Percentiles rank a stretch among this genome's conserved stretches.
phyloP scores from a whole-genome alignment of 2,888 invertebrate genomes.

The Cheilosia variabilis region DNA sequence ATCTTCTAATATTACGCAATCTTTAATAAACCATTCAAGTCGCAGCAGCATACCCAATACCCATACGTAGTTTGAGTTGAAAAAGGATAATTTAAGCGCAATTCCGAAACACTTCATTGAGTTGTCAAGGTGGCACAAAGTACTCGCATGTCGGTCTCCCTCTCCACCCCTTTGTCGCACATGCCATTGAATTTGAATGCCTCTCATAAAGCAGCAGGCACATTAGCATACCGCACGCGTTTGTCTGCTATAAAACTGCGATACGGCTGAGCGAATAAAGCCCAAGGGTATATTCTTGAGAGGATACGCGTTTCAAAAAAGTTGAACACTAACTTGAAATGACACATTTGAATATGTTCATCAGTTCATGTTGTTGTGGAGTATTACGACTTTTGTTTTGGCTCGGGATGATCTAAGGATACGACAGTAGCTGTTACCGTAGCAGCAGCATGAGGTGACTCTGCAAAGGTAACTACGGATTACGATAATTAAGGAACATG shows the following conservation, averaged over 20 bases:
- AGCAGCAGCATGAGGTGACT: neutral
- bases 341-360: constrained; percentile 29
- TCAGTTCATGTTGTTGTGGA: constrained; percentile 15
- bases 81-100: constrained; percentile 25
- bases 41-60: too few relatives aligned
- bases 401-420: neutral
- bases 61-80: constrained; percentile 2
- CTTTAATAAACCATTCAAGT: constrained; percentile 1
- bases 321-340: constrained; percentile 40
- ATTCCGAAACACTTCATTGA: constrained; percentile 38
- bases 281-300: constrained; percentile 22
- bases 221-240: constrained; percentile 19
- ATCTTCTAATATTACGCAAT: neutral
- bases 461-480: neutral
- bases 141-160: neutral
- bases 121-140: constrained; percentile 23
- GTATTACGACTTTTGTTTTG: constrained; percentile 4
- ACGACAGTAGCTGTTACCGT: too few relatives aligned
- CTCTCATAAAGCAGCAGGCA: constrained; percentile 22
- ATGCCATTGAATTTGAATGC: constrained; percentile 3
- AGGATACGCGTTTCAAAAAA: constrained; percentile 23
- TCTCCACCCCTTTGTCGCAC: constrained; percentile 11
- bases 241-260: constrained; percentile 23
- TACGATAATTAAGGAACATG: neutral
- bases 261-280: constrained; percentile 12